These are phyloP conservation scores for Neolamprologus ventralis DNA, from an alignment of 2,113 vertebrate species.

Conservation along the genomic window DNA sequence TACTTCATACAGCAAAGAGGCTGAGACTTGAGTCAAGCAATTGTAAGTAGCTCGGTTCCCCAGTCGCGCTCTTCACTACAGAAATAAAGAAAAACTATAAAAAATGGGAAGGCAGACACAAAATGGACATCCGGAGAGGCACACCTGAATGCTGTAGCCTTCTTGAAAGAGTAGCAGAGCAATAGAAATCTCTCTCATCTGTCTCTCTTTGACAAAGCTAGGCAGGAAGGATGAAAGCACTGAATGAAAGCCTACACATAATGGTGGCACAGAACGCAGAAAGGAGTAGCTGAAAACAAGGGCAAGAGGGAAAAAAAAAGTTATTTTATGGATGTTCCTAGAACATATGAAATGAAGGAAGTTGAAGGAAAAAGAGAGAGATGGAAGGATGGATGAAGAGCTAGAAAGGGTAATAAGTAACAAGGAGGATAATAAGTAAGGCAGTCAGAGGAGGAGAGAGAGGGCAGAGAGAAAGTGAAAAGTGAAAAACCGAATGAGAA, in stretches of 20 bases:
- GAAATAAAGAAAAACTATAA: conserved; percentile 15
- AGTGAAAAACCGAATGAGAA: background rate
- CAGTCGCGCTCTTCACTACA: conserved; percentile 1
- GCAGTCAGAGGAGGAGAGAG: background rate
- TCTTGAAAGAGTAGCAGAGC: conserved; percentile 36
- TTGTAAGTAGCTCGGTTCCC: conserved; percentile 18
- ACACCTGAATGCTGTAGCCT: conserved; percentile 27
- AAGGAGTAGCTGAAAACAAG: conserved; percentile 21
- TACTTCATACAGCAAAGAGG: conserved; percentile 15
- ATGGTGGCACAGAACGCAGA: conserved; percentile 14
- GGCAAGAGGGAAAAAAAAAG: background rate
- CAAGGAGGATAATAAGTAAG: background rate
- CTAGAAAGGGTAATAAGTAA: background rate
- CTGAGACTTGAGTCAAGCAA: conserved; percentile 11
- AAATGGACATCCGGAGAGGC: conserved; percentile 45
- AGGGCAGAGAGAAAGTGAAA: background rate
- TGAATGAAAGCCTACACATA: conserved; percentile 46
- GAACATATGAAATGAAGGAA: background rate
- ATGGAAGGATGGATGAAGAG: background rate
- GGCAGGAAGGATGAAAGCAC: conserved; percentile 32
- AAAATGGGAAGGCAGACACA: conserved; percentile 37
- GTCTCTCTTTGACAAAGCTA: conserved; percentile 26
- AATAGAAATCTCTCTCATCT: conserved; percentile 33
- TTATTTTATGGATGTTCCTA: conserved; percentile 21
- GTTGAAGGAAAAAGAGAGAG: background rate